Evolutionary conservation across 2,888 invertebrate species (phyloP).

Genomic region (Ochropleura leucogaster): DNA sequence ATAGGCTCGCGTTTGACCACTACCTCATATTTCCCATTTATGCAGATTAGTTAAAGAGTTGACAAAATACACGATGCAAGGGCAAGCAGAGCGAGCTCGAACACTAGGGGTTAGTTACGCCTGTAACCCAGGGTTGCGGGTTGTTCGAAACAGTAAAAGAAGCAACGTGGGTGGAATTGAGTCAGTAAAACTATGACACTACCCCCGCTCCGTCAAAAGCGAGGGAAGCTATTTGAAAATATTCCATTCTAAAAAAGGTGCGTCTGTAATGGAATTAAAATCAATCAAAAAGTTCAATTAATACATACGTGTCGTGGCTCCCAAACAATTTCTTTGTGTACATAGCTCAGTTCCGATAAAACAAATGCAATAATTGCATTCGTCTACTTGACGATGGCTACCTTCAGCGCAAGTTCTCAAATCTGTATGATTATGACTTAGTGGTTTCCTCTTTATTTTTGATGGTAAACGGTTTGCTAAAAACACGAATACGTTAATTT

Average conservation of each 20-base stretch:
- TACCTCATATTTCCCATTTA: too few species aligned
- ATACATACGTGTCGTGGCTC: not conserved
- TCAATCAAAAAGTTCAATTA: not conserved
- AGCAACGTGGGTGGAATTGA: too few species aligned
- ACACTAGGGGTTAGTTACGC: not conserved
- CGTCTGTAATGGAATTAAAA: not conserved
- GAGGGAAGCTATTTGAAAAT: too few species aligned
- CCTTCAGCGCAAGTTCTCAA: not conserved
- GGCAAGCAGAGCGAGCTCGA: too few species aligned
- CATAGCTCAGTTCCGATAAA: not conserved
- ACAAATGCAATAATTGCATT: conserved; percentile 41
- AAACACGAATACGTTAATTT: not conserved
- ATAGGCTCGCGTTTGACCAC: too few species aligned
- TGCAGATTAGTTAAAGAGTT: not conserved
- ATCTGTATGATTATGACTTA: not conserved
- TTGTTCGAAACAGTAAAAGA: too few species aligned
- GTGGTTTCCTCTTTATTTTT: too few species aligned
- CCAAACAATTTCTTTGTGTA: conserved; percentile 18
- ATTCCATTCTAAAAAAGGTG: too few species aligned
- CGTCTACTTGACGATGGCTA: not conserved
- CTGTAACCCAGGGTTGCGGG: not conserved
- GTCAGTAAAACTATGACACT: too few species aligned
- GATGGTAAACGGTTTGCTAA: not conserved
- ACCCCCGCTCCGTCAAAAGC: too few species aligned
- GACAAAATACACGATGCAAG: not conserved